Evolutionary conservation across 2,113 vertebrate genomes (phyloP), one percentile per base, ranked within the genome.

Genomic region (Siniperca chuatsi): DNA sequence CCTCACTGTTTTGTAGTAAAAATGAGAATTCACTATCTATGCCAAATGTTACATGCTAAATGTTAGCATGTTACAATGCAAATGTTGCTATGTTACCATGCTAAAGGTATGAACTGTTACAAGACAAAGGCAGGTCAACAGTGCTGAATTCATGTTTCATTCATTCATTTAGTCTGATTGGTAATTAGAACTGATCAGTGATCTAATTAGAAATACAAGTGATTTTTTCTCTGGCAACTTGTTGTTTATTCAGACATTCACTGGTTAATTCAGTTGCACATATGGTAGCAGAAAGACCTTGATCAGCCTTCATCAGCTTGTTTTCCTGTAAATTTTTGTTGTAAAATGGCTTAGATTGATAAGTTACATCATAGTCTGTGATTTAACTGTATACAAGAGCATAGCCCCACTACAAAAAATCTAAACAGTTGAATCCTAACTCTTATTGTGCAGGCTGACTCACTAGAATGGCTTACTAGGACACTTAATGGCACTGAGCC

Each of bases 181-280:
- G 52, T 67, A 67, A 61, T 57, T 25, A 40, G 23, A 61, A 29
- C 23, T 79, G n/a, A 70, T 23, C 18, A 72, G 66, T 58, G 29
- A 79, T 76, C n/a, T 58, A 75, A 75, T 85, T 60, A 79, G 35
- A 15, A 78, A 70, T 42, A 65, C 75, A 42, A n/a, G 46, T 4
- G 25, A 16, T 0, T 11, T 29, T 29, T 55, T 11, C 16, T 66
- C 8, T 42, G 25, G 40, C 21, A 21, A 62, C 8, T 69, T 54
- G 11, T 18, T 35, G 3, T 21, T 62, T 29, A 65, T 58, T 72
- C 18, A 72, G 35, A 57, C 7, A 73, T 23, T 75, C 6, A 58
- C 33, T 82, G 1, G 60, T 83, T 11, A 12, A 37, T n/a, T 37
- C 4, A 81, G 50, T 62, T 42, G n/a, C 42, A 67, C 7, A 62